Evolutionary conservation across 2,113 vertebrate species (phyloP).

Genomic region (Zosterops lateralis): DNA sequence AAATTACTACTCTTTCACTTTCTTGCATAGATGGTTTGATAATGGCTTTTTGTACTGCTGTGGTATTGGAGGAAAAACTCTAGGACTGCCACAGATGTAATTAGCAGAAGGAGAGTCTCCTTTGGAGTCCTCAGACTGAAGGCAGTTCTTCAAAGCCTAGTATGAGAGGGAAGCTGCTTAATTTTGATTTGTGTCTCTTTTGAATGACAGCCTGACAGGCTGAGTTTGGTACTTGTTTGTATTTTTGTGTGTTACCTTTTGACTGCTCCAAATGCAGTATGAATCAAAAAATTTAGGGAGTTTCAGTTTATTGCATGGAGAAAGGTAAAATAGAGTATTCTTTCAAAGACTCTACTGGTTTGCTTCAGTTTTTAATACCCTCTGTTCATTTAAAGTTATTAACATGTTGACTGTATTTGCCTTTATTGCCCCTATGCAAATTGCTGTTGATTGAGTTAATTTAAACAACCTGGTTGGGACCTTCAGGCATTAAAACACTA

Average conservation of each 20-base stretch:
- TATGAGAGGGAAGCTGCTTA: not conserved
- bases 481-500: constrained; percentile 45
- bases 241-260: not conserved
- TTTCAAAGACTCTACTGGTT: not conserved
- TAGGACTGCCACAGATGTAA: not conserved
- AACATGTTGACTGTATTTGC: constrained; percentile 50
- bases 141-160: not conserved
- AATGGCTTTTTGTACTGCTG: not conserved
- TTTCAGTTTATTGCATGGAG: not conserved
- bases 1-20: not conserved
- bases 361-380: constrained; percentile 17
- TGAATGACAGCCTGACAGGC: not conserved
- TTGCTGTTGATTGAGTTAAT: constrained; percentile 61
- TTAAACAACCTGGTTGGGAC: constrained; percentile 66
- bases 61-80: not conserved
- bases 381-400: constrained; percentile 40
- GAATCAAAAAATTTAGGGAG: not conserved
- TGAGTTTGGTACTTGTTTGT: not conserved
- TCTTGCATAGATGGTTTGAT: not conserved
- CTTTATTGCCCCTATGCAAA: constrained; percentile 63
- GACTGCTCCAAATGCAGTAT: not conserved
- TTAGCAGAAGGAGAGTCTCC: not conserved
- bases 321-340: not conserved
- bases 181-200: not conserved
- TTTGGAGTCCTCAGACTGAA: not conserved